Conservation (phyloP, 1,140 invertebrate genomes). For the Nymphalis io region DNA sequence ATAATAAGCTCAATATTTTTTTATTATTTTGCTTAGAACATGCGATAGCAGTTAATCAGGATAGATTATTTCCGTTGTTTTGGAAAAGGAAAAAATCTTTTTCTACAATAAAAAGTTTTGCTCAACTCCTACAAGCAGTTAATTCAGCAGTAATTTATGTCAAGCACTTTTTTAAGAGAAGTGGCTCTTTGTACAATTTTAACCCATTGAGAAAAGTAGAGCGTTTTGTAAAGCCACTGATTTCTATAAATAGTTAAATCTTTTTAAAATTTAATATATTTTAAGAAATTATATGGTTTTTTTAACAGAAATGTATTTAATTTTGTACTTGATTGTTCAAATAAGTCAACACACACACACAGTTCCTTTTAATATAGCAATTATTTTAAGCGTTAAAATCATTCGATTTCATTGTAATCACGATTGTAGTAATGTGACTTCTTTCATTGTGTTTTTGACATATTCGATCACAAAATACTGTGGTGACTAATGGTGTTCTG, state of each 20-base stretch:
- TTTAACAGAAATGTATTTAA: neutral
- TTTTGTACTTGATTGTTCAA: too few species aligned
- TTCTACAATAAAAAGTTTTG: slow-evolving; percentile 27
- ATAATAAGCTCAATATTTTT: too few species aligned
- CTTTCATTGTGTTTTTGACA: too few species aligned
- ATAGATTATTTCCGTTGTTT: neutral
- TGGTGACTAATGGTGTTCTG: too few species aligned
- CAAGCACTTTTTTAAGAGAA: slow-evolving; percentile 35
- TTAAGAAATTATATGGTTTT: neutral
- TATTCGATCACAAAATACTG: too few species aligned
- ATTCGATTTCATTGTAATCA: too few species aligned
- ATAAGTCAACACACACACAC: too few species aligned
- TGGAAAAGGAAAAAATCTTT: neutral
- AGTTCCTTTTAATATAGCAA: too few species aligned
- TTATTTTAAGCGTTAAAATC: too few species aligned
- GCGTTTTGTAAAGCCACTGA: slow-evolving; percentile 22
- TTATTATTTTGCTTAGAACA: neutral
- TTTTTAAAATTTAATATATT: slow-evolving; percentile 10
- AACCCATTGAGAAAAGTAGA: slow-evolving; percentile 31
- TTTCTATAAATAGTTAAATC: slow-evolving; percentile 12
- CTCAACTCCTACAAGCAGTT: slow-evolving; percentile 32
- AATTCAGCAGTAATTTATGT: slow-evolving; percentile 36
- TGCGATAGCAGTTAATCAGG: neutral
- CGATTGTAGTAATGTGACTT: too few species aligned
- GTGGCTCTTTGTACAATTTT: slow-evolving; percentile 37